Conservation (phyloP, 2,113 vertebrate species). For the Marcusenius ussheri region DNA sequence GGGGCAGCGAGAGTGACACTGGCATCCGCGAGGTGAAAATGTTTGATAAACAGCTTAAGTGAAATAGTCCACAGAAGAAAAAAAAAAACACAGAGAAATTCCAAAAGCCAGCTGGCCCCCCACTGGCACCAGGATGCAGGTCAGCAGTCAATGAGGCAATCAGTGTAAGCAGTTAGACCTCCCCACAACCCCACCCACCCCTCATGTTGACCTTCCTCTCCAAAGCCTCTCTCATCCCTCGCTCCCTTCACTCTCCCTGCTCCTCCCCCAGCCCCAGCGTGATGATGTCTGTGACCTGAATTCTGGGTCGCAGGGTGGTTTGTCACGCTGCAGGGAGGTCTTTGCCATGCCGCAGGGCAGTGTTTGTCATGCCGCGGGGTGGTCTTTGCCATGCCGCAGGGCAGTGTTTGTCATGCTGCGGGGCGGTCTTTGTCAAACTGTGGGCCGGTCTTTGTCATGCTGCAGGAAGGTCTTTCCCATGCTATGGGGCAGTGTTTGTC, state of each 20-base stretch:
- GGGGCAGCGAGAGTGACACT: conserved; percentile 4
- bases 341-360: too few species aligned
- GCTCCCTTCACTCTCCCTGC: not conserved
- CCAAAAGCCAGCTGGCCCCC: not conserved
- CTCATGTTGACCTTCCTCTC: not conserved
- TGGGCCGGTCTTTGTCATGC: too few species aligned
- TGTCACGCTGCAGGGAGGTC: not conserved
- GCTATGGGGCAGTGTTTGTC: too few species aligned
- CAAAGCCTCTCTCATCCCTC: not conserved
- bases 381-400: too few species aligned
- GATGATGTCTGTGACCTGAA: not conserved
- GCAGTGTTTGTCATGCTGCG: too few species aligned
- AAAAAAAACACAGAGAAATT: not conserved
- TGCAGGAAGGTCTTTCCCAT: too few species aligned
- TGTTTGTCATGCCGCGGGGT: too few species aligned
- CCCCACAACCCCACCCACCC: not conserved
- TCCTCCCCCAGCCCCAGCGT: not conserved
- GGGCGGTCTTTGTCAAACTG: too few species aligned
- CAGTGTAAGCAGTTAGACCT: not conserved
- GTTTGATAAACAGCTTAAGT: not conserved
- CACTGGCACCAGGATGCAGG: not conserved
- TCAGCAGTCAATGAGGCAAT: not conserved
- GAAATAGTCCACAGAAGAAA: not conserved
- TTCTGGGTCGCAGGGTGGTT: not conserved
- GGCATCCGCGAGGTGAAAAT: conserved; percentile 30